These are phyloP conservation scores for Diorhabda sublineata DNA, from an alignment of 1,140 invertebrate genomes.

Conservation along the genomic window DNA sequence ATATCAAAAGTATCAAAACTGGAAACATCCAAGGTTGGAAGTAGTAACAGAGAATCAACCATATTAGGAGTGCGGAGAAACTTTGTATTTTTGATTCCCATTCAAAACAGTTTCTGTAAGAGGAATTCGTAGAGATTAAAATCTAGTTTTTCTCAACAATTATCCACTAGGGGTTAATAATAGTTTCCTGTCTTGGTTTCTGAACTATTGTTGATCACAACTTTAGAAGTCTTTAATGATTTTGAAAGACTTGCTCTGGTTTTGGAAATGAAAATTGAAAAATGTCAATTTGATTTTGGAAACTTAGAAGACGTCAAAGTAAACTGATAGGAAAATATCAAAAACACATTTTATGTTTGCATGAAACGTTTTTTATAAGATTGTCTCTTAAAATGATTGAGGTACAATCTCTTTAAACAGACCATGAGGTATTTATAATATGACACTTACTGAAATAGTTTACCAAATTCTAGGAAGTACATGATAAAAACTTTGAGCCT, in stretches of 20 bases:
- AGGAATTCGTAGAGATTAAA: neutral
- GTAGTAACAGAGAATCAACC: conserved; percentile 76
- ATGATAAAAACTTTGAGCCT: conserved; percentile 86
- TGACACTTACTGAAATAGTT: conserved; percentile 82
- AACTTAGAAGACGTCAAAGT: too few relatives aligned
- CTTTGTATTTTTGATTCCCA: conserved; percentile 93
- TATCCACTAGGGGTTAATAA: neutral
- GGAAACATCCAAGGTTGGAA: conserved; percentile 89
- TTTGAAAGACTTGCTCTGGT: too few relatives aligned
- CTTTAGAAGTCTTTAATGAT: too few relatives aligned
- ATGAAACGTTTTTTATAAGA: too few relatives aligned
- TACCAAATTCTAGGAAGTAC: conserved; percentile 82
- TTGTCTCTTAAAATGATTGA: too few relatives aligned
- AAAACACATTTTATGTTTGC: too few relatives aligned
- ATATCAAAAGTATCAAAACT: conserved; percentile 67
- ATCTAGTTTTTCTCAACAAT: neutral
- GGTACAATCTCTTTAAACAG: too few relatives aligned
- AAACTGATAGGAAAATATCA: too few relatives aligned
- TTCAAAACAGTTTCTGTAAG: conserved; percentile 86
- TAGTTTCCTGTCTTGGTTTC: neutral
- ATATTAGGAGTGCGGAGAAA: conserved; percentile 79
- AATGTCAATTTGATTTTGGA: too few relatives aligned
- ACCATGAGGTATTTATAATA: too few relatives aligned
- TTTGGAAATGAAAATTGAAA: too few relatives aligned
- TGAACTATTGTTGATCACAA: too few relatives aligned